Conservation (phyloP, 2,797 vertebrate genomes). For the Cossypha polioptera region DNA sequence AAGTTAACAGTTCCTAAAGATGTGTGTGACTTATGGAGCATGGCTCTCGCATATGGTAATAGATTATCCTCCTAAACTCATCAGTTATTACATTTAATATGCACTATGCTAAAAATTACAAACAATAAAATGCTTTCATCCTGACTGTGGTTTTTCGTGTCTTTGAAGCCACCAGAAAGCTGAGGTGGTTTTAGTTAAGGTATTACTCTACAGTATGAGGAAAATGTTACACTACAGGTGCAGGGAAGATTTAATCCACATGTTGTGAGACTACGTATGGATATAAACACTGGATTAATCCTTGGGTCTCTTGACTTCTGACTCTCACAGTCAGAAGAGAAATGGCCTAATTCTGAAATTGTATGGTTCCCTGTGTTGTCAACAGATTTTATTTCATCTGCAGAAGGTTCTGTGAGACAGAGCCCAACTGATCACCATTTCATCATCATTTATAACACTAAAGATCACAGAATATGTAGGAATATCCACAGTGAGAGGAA, state of each 20-base stretch:
- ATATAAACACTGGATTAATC: constrained; percentile 46
- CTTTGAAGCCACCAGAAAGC: constrained; percentile 67
- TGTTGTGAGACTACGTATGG: constrained; percentile 29
- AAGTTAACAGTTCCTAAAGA: constrained; percentile 50
- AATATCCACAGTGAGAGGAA: background rate
- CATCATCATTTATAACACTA: background rate
- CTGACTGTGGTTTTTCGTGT: background rate
- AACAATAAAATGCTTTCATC: constrained; percentile 69
- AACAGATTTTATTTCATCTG: constrained; percentile 22
- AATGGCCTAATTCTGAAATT: background rate
- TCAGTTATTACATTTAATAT: constrained; percentile 65
- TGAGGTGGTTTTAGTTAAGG: constrained; percentile 53
- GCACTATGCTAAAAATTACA: constrained; percentile 43
- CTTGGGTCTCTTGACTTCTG: constrained; percentile 22
- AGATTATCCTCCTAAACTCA: constrained; percentile 55
- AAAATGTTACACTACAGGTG: constrained; percentile 65
- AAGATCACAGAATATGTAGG: background rate
- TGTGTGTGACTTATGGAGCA: constrained; percentile 6
- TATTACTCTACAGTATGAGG: constrained; percentile 42
- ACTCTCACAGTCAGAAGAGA: constrained; percentile 26
- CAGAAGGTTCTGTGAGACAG: background rate
- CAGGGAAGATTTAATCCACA: constrained; percentile 65
- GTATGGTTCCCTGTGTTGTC: background rate
- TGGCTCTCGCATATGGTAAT: constrained; percentile 33
- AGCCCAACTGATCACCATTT: background rate